Percentiles rank a stretch among this genome's conserved stretches.
These are phyloP conservation scores for Metallyticus violacea DNA, from an alignment of 2,888 invertebrate genomes.

Conservation along the genomic window DNA sequence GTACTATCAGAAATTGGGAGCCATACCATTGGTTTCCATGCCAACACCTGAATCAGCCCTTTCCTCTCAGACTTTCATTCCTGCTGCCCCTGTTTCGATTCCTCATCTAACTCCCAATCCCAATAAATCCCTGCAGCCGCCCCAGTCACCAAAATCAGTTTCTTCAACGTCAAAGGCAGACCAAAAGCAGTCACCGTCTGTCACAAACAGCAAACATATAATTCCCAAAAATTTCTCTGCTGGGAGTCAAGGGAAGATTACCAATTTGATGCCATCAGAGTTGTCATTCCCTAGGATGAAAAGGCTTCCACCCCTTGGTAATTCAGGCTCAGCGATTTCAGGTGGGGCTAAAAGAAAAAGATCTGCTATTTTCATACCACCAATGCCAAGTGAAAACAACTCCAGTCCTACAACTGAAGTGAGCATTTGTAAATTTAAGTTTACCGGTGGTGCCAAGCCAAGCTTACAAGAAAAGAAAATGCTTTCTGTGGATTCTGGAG, in stretches of 20 bases:
- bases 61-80: slow-evolving; percentile 26
- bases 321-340: slow-evolving; percentile 19
- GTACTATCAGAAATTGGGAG: slow-evolving; percentile 72
- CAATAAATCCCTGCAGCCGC: not conserved
- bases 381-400: slow-evolving; percentile 71
- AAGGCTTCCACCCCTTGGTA: slow-evolving; percentile 25
- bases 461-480: slow-evolving; percentile 88
- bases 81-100: slow-evolving; percentile 45
- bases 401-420: slow-evolving; percentile 80
- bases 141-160: slow-evolving; percentile 5
- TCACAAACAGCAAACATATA: not conserved
- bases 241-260: slow-evolving; percentile 10
- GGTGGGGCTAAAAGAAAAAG: slow-evolving; percentile 61
- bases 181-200: not conserved
- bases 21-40: slow-evolving; percentile 40
- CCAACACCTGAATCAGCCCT: slow-evolving; percentile 35
- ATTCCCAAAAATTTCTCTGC: slow-evolving; percentile 29
- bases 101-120: slow-evolving; percentile 45
- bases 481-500: slow-evolving; percentile 85
- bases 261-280: slow-evolving; percentile 23
- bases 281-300: slow-evolving; percentile 30
- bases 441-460: slow-evolving; percentile 87
- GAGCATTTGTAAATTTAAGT: slow-evolving; percentile 90
- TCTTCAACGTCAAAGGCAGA: not conserved
- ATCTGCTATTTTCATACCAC: slow-evolving; percentile 81